Evolutionary conservation across 2,113 vertebrate species (phyloP).

Genomic region (Cairina moschata): DNA sequence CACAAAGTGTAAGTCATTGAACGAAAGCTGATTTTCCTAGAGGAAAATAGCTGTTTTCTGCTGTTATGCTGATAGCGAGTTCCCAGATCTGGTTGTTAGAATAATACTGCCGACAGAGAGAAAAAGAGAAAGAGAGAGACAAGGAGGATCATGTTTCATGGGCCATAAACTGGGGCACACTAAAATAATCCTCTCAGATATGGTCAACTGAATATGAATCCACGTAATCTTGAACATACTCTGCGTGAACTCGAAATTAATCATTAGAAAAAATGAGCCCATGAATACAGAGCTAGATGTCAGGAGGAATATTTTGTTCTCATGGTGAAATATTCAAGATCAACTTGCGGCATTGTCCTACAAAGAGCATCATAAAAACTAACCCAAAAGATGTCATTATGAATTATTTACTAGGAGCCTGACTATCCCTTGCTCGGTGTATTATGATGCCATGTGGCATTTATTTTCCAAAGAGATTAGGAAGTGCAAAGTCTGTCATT

Average conservation of each 20-base stretch:
- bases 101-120: neutral
- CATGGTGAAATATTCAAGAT: constrained; percentile 56
- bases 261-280: constrained; percentile 65
- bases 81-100: constrained; percentile 6
- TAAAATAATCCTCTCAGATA: constrained; percentile 72
- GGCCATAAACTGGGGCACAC: constrained; percentile 66
- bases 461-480: constrained; percentile 48
- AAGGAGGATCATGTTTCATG: constrained; percentile 62
- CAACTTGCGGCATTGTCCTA: neutral
- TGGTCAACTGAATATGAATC: constrained; percentile 73
- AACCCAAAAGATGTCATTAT: neutral
- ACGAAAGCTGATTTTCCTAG: neutral
- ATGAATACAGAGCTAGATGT: constrained; percentile 44
- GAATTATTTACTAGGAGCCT: constrained; percentile 28
- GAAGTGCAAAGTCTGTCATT: constrained; percentile 39
- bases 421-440: neutral
- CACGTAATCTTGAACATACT: constrained; percentile 65
- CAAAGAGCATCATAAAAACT: constrained; percentile 19
- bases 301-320: constrained; percentile 51
- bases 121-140: neutral
- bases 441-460: constrained; percentile 37
- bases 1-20: neutral
- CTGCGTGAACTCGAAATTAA: constrained; percentile 68
- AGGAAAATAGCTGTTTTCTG: neutral
- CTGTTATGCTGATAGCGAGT: neutral